Evolutionary conservation across 2,113 vertebrate species (phyloP).

Genomic region (western clawed frog (Xenopus tropicalis)): UCB_Xtro_10.0 CM004447.2:93643001-93643500

Average conservation of each 20-base stretch:
- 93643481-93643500: constrained; percentile 78
- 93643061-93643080: not conserved
- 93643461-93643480: constrained; percentile 77
- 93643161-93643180: too few relatives aligned
- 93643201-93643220: too few relatives aligned
- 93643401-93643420: constrained; percentile 61
- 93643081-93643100: not conserved
- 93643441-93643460: constrained; percentile 74
- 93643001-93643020: constrained; percentile 6
- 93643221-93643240: too few relatives aligned
- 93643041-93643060: not conserved
- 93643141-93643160: not conserved
- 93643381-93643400: constrained; percentile 68
- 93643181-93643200: too few relatives aligned
- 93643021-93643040: not conserved
- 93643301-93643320: too few relatives aligned
- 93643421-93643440: constrained; percentile 79
- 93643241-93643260: too few relatives aligned
- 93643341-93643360: not conserved
- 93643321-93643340: too few relatives aligned
- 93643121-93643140: not conserved
- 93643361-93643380: constrained; percentile 53
- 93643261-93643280: too few relatives aligned
- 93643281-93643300: too few relatives aligned
- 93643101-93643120: not conserved